Base-by-base conservation (phyloP, 2,113 vertebrate species). In the Sceloporus tristichus region DNA sequence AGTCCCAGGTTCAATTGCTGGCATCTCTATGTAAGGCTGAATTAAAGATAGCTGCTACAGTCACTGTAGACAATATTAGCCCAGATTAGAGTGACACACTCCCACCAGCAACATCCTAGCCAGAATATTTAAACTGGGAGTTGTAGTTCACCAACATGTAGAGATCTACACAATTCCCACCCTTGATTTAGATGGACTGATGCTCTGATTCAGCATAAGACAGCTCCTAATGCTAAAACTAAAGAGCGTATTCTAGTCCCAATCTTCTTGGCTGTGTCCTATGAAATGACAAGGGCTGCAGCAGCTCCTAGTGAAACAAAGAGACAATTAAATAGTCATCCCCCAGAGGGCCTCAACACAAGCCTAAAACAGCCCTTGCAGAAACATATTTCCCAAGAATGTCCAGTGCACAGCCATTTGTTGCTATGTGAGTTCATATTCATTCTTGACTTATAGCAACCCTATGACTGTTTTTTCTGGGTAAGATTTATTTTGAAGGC, bases 321-420 rank as follows among this genome's bases (percentile, higher is more conserved):
- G 82, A 83, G 19, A 19, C 0, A 0, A 29, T 38, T n/a, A 48
- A 68, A 54, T 19, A 13, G 3, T 77, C 62, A 0, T 4, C 74
- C 79, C 65, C 10, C 78, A 3, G 68, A 71, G 4, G 42, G 86
- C 38, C 54, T 27, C 21, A 38, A 48, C 34, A 34, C 4, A 14
- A 34, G 10, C 59, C n/a, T 16, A 78, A 53, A 53, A 21, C 1
- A 16, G 16, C 10, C 66, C 25, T 34, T 53, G 16, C 27, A 48
- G 27, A 27, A 85, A 38, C 23, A 21, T 54, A 40, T 4, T 29
- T 21, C 42, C 13, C 34, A 21, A 25, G 11, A 53, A 34, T 40
- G 40, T 38, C 29, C 5, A 38, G 19, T n/a, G 59, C 16, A 18
- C 11, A 62, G 18, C 13, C 13, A 62, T 14, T 62, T 18, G 59